Base-by-base conservation (phyloP, 2,113 vertebrate species). In the Dromaius novaehollandiae region DNA sequence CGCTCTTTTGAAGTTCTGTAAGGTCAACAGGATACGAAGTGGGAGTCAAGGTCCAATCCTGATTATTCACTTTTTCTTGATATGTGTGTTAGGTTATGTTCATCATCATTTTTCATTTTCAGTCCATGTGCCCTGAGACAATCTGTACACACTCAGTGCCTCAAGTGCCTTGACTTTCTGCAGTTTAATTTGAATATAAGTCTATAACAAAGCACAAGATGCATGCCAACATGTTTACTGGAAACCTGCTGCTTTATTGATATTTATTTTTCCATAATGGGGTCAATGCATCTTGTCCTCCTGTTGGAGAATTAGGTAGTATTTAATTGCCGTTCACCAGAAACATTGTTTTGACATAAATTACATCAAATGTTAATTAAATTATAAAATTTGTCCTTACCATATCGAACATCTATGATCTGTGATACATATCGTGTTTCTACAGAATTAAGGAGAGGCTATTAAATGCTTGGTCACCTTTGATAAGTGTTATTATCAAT, bases 401-500 rank as follows among this genome's bases (percentile, higher is more conserved):
- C 30, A 26, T 93, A 92, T 87, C 76, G 68, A 96, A 92, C 76
- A 80, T 46, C 75, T 73, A 55, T 93, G 48, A 66, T 94, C 53
- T 95, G 58, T 82, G 88, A 63, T 94, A 89, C 5, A 40, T 61
- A 95, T 51, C 8, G 70, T 85, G 17, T 90, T 91, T 91, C 38
- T 86, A 79, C 34, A 95, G 56, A 96, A 89, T 86, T 81, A 88
- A 84, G 82, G 50, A 48, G 11, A 73, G 70, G 40, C 40, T 92
- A 96, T 97, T 91, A 97, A 96, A 96, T 96, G 82, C 48, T 96
- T 96, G 88, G 44, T 90, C 89, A 97, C 53, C 64, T 88, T 96
- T 81, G 86, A 69, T 95, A 96, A 95, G 51, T 91, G 36, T 79
- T 58, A 63, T 88, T 97, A 95, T 96, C 93, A 95, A 77, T 97